A percentile compares a stretch with the other conserved stretches of the same genome.
Conservation (phyloP, 2,888 invertebrate species). For the Hypsopygia costalis region DNA sequence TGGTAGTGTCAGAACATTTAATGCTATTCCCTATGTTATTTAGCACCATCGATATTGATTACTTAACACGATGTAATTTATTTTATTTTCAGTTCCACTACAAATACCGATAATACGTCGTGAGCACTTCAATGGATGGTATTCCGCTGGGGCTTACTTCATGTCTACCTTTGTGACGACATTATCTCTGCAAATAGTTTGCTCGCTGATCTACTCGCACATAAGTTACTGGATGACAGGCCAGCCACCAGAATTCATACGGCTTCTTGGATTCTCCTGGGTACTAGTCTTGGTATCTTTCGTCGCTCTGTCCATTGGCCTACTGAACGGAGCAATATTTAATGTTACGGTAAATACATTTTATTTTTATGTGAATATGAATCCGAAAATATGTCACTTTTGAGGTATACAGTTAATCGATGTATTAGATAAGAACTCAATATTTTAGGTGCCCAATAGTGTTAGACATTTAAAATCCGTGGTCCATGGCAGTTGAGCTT, state of each 20-base stretch:
- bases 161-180: constrained; percentile 89
- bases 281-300: constrained; percentile 89
- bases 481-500: too few species aligned
- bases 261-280: constrained; percentile 86
- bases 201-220: constrained; percentile 86
- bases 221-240: constrained; percentile 93
- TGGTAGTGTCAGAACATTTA: too few species aligned
- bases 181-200: constrained; percentile 89
- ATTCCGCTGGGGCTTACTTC: constrained; percentile 91
- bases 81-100: constrained; percentile 84
- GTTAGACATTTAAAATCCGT: too few species aligned
- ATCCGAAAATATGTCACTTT: background rate
- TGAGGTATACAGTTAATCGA: too few species aligned
- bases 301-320: constrained; percentile 92
- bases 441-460: too few species aligned
- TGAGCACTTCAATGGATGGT: constrained; percentile 95
- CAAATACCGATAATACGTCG: constrained; percentile 90
- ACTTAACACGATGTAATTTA: too few species aligned
- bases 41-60: too few species aligned
- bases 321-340: constrained; percentile 91
- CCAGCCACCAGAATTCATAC: constrained; percentile 87
- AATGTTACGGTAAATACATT: constrained; percentile 83
- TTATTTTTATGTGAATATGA: too few species aligned
- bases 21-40: too few species aligned
- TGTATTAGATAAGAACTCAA: too few species aligned